Evolutionary conservation across 2,113 vertebrate species (phyloP).

Genomic region (Geococcyx californianus): DNA sequence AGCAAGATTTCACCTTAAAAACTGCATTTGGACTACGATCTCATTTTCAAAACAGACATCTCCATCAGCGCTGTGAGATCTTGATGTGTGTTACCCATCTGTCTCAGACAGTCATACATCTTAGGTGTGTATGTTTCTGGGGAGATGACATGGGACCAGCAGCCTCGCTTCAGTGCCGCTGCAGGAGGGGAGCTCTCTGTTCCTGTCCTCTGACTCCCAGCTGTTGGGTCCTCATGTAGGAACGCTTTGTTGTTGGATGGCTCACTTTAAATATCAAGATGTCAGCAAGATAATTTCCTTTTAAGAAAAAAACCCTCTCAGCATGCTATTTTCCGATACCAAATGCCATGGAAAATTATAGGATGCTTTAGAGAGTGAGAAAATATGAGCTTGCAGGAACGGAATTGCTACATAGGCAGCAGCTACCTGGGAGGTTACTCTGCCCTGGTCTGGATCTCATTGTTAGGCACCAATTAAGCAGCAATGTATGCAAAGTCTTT

Average conservation of each 20-base stretch:
- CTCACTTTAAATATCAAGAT: not conserved
- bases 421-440: not conserved
- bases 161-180: not conserved
- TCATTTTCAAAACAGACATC: not conserved
- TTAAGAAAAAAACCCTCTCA: not conserved
- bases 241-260: rapidly evolving
- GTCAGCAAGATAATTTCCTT: not conserved
- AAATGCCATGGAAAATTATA: not conserved
- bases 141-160: not conserved
- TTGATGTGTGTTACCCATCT: not conserved
- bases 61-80: not conserved
- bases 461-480: not conserved
- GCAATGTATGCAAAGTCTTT: not conserved
- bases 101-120: not conserved
- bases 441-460: not conserved
- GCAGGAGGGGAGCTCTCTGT: not conserved
- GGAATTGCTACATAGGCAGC: not conserved
- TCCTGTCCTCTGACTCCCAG: not conserved
- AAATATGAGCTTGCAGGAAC: not conserved
- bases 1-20: not conserved
- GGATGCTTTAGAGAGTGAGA: not conserved
- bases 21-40: not conserved
- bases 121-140: rapidly evolving
- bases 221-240: not conserved
- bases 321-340: not conserved